These are phyloP conservation scores for Syngnathoides biaculeatus DNA, from an alignment of 2,113 vertebrate species.

Conservation along the genomic window DNA sequence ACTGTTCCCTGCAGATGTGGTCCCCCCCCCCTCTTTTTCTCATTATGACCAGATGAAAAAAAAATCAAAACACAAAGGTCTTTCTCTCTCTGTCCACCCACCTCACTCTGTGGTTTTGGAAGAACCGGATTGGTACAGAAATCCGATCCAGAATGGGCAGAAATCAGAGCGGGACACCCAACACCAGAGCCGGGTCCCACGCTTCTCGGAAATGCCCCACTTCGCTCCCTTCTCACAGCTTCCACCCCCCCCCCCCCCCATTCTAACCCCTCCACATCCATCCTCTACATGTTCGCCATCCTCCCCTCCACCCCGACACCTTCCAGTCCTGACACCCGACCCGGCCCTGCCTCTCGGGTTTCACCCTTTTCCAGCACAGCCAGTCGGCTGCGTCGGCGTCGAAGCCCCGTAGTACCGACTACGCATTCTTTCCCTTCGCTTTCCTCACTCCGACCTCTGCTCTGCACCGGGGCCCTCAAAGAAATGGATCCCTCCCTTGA, in stretches of 20 bases:
- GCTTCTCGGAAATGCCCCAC: slow-evolving; percentile 92
- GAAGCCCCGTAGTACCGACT: slow-evolving; percentile 64
- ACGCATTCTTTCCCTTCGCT: slow-evolving; percentile 67
- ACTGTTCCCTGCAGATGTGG: slow-evolving; percentile 57
- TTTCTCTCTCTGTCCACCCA: slow-evolving; percentile 84
- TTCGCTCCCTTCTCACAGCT: slow-evolving; percentile 54
- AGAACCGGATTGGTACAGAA: slow-evolving; percentile 78
- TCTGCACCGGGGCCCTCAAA: slow-evolving; percentile 63
- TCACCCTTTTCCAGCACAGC: slow-evolving; percentile 69
- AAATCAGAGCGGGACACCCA: slow-evolving; percentile 95
- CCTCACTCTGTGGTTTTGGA: slow-evolving; percentile 66
- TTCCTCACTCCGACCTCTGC: slow-evolving; percentile 71
- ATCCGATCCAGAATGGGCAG: slow-evolving; percentile 83
- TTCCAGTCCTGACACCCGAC: slow-evolving; percentile 71
- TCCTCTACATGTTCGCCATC: slow-evolving; percentile 59
- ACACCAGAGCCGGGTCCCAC: slow-evolving; percentile 95
- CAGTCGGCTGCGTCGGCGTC: slow-evolving; percentile 64
- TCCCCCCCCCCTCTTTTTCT: slow-evolving; percentile 62
- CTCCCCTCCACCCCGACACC: slow-evolving; percentile 58
- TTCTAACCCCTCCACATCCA: slow-evolving; percentile 4
- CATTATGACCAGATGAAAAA: slow-evolving; percentile 75
- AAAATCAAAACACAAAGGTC: slow-evolving; percentile 76
- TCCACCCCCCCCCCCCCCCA: slow-evolving; percentile 9
- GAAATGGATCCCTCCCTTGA: slow-evolving; percentile 62
- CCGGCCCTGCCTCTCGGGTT: slow-evolving; percentile 63